Percentiles rank a stretch among this genome's conserved stretches.
These are phyloP conservation scores for Tachysurus vachellii DNA, from an alignment of 2,113 vertebrate genomes.

Conservation along the genomic window DNA sequence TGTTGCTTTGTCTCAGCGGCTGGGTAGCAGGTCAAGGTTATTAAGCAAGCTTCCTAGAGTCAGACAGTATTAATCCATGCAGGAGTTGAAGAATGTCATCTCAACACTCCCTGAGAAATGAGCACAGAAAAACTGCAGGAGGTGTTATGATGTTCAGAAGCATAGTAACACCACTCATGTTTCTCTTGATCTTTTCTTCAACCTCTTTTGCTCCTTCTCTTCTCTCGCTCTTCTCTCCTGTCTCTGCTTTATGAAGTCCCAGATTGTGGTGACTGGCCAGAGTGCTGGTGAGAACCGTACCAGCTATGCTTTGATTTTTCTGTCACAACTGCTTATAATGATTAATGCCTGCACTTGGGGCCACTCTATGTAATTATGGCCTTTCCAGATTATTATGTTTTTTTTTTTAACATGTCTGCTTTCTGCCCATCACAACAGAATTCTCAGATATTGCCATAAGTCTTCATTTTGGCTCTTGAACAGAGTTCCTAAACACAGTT, in stretches of 20 bases:
- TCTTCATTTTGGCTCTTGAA: not conserved
- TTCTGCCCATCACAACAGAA: slow-evolving; percentile 16
- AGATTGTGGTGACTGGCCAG: slow-evolving; percentile 52
- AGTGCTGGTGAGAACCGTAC: slow-evolving; percentile 59
- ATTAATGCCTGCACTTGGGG: slow-evolving; percentile 73
- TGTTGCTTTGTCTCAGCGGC: slow-evolving; percentile 13
- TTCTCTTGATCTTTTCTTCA: slow-evolving; percentile 14
- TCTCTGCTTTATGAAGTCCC: slow-evolving; percentile 40
- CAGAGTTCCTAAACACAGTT: not conserved
- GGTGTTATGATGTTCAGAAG: slow-evolving; percentile 60
- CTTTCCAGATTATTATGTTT: slow-evolving; percentile 52
- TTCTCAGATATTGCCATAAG: slow-evolving; percentile 6
- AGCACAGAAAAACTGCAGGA: slow-evolving; percentile 57
- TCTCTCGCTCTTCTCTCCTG: not conserved
- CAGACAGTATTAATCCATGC: slow-evolving; percentile 38
- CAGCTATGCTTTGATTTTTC: slow-evolving; percentile 74
- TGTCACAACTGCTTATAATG: slow-evolving; percentile 75
- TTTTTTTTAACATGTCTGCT: slow-evolving; percentile 45
- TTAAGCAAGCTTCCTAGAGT: slow-evolving; percentile 25
- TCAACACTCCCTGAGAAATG: slow-evolving; percentile 21
- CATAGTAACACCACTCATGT: slow-evolving; percentile 44
- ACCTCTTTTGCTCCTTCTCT: not conserved
- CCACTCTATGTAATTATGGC: slow-evolving; percentile 69
- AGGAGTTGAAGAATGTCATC: slow-evolving; percentile 17
- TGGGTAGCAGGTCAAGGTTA: slow-evolving; percentile 24